These are phyloP conservation scores for Temnothorax longispinosus DNA, from an alignment of 1,140 invertebrate genomes.

Conservation along the genomic window DNA sequence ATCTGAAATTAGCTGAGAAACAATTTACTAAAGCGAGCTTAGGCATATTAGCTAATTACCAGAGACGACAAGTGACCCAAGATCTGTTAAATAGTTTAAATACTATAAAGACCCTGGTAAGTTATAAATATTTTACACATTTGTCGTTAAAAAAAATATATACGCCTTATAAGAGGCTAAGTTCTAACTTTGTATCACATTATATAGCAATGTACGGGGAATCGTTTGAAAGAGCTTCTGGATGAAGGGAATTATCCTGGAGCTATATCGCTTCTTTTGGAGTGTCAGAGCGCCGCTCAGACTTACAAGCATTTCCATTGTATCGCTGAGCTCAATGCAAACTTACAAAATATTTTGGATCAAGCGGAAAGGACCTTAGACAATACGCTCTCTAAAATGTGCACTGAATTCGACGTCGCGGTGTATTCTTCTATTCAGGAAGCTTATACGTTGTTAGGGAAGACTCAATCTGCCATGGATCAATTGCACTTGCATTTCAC, in stretches of 20 bases:
- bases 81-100: constrained; percentile 92
- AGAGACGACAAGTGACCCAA: constrained; percentile 93
- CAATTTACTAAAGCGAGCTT: constrained; percentile 94
- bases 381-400: constrained; percentile 92
- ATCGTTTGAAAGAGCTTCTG: constrained; percentile 92
- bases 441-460: constrained; percentile 94
- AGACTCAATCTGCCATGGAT: constrained; percentile 96
- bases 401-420: constrained; percentile 90
- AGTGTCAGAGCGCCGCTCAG: constrained; percentile 94
- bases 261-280: constrained; percentile 94
- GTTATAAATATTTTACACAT: constrained; percentile 45
- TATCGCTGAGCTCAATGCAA: constrained; percentile 93
- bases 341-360: constrained; percentile 96
- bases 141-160: neutral
- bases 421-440: constrained; percentile 93
- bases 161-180: neutral
- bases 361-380: constrained; percentile 97
- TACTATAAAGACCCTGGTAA: constrained; percentile 93
- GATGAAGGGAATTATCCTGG: constrained; percentile 94
- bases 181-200: neutral
- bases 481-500: constrained; percentile 98
- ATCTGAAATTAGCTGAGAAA: constrained; percentile 91
- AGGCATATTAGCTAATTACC: constrained; percentile 94
- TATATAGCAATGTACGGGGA: constrained; percentile 92
- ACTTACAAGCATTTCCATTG: constrained; percentile 94